Conservation (phyloP, 1,140 invertebrate species). For the Notospermus geniculatus region DNA sequence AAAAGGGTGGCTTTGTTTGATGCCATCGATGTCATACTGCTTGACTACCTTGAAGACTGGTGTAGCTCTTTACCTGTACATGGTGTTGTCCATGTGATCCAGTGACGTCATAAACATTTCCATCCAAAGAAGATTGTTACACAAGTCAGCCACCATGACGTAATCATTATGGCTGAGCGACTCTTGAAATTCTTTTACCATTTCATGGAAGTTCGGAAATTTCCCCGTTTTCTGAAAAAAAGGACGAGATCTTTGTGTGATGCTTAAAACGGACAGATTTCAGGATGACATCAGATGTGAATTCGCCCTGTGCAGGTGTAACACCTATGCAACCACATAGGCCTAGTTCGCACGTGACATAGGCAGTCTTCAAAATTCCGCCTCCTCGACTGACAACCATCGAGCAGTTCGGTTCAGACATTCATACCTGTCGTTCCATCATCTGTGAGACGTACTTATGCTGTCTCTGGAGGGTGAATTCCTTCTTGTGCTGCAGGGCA, state of each 20-base stretch:
- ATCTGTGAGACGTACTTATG: constrained; percentile 24
- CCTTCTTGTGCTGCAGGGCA: constrained; percentile 20
- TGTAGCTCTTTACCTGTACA: constrained; percentile 27
- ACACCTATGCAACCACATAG: too few relatives aligned
- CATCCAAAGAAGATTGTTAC: constrained; percentile 23
- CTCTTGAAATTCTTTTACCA: constrained; percentile 23
- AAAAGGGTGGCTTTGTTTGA: too few relatives aligned
- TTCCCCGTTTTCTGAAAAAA: constrained; percentile 19
- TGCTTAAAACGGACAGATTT: too few relatives aligned
- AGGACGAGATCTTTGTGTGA: background rate
- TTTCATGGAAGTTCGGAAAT: constrained; percentile 23
- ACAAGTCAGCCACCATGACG: constrained; percentile 21
- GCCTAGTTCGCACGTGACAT: too few relatives aligned
- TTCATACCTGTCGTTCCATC: constrained; percentile 21
- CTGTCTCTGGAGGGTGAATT: constrained; percentile 24
- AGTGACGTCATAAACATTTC: constrained; percentile 21
- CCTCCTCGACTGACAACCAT: too few relatives aligned
- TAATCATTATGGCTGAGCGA: constrained; percentile 22
- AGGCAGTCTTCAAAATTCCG: too few relatives aligned
- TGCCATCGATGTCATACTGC: too few relatives aligned
- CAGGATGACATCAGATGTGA: too few relatives aligned
- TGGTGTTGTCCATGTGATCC: constrained; percentile 26
- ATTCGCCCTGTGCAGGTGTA: too few relatives aligned
- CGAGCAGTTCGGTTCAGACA: too few relatives aligned
- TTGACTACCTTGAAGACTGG: too few relatives aligned